Evolutionary conservation across 1,140 invertebrate species (phyloP).

Genomic region (Atta texana): DNA sequence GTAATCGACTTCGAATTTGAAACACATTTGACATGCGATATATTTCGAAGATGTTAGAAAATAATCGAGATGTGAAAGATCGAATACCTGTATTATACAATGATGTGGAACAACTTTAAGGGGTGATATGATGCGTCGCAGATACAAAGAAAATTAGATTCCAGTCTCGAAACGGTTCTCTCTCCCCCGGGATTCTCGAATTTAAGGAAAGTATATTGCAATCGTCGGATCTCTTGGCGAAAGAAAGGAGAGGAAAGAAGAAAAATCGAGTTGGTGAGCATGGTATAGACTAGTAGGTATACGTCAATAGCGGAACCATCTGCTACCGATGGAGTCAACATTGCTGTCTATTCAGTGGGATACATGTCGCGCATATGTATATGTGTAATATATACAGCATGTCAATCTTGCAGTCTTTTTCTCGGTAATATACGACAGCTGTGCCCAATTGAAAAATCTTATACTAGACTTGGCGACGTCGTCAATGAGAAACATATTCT

Average conservation of each 20-base stretch:
- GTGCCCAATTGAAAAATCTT: conserved; percentile 70
- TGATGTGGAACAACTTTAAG: conserved; percentile 18
- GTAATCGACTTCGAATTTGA: neutral
- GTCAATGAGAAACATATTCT: neutral
- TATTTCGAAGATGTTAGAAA: neutral
- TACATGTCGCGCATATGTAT: conserved; percentile 46
- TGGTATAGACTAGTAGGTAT: conserved; percentile 37
- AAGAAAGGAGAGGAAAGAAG: conserved; percentile 11
- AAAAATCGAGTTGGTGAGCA: conserved; percentile 62
- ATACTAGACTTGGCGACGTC: conserved; percentile 57
- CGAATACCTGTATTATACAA: conserved; percentile 8
- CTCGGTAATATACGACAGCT: conserved; percentile 73
- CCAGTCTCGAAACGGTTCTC: conserved; percentile 44
- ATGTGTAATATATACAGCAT: conserved; percentile 61
- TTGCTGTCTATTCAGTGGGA: conserved; percentile 63
- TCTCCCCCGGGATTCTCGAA: conserved; percentile 34
- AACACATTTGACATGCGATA: neutral
- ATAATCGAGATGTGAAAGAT: neutral
- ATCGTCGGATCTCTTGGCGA: conserved; percentile 53
- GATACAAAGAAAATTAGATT: conserved; percentile 63
- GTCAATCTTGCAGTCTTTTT: conserved; percentile 63
- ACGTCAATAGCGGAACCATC: conserved; percentile 74
- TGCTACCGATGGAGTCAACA: conserved; percentile 67
- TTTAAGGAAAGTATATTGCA: conserved; percentile 63
- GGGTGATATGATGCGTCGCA: conserved; percentile 43